Conservation (phyloP, 2,113 vertebrate species). For the Leucoraja erinaceus region DNA sequence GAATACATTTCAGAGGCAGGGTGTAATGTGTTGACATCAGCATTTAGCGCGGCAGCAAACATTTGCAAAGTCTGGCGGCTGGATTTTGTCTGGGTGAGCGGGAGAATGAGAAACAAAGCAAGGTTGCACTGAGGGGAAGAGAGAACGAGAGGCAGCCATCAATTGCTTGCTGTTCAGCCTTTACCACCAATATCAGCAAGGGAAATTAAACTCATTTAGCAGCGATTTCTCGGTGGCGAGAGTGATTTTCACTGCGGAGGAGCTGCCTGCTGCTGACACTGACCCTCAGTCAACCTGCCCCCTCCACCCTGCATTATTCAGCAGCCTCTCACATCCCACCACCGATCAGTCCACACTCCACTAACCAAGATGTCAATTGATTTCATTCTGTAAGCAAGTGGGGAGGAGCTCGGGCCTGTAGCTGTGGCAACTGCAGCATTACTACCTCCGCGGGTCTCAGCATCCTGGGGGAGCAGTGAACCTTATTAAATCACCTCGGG, state of each 20-base stretch:
- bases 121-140: not conserved
- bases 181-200: not conserved
- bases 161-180: not conserved
- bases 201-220: not conserved
- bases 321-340: not conserved
- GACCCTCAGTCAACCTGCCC: not conserved
- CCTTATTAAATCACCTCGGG: not conserved
- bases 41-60: no score
- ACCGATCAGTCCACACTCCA: not conserved
- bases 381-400: not conserved
- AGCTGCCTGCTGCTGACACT: not conserved
- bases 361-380: not conserved
- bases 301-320: not conserved
- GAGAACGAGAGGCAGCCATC: not conserved
- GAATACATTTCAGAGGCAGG: no score
- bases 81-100: not conserved
- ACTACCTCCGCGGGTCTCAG: not conserved
- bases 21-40: no score
- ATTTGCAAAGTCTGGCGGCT: no score
- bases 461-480: not conserved
- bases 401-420: not conserved
- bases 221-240: not conserved
- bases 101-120: not conserved
- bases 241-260: not conserved
- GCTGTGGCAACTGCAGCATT: not conserved